These are phyloP conservation scores for Psittacula cyanocephala DNA, from an alignment of 2,113 vertebrate species.

Conservation along the genomic window DNA sequence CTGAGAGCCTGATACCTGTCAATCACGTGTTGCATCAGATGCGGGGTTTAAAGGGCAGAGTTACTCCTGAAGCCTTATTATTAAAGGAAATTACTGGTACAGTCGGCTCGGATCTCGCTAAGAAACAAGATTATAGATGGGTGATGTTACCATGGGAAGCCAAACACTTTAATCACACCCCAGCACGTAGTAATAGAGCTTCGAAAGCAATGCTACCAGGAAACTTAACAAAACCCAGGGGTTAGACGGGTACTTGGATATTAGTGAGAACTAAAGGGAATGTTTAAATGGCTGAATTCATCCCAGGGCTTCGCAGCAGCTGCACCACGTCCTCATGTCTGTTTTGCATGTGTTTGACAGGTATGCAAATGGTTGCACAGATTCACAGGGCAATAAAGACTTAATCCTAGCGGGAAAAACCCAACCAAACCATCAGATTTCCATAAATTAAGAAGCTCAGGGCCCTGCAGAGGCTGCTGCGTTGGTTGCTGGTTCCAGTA, in stretches of 20 bases:
- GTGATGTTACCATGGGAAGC: constrained; percentile 32
- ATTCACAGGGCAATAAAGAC: not conserved
- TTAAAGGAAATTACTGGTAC: constrained; percentile 25
- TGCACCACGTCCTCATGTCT: fast-evolving
- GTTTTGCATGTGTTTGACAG: not conserved
- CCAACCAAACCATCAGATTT: not conserved
- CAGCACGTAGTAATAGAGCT: not conserved
- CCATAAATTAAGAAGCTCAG: not conserved
- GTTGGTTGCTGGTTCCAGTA: not conserved
- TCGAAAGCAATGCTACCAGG: not conserved
- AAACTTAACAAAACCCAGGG: not conserved
- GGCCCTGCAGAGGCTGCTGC: not conserved
- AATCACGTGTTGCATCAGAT: not conserved
- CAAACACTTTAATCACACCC: constrained; percentile 10
- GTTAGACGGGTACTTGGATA: not conserved
- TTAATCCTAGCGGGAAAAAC: not conserved
- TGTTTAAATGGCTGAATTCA: not conserved
- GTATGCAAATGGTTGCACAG: not conserved
- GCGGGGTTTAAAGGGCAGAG: not conserved
- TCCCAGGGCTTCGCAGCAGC: not conserved
- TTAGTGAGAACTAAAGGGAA: not conserved
- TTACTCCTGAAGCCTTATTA: not conserved
- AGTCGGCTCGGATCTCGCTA: not conserved
- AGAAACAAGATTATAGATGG: constrained; percentile 39
- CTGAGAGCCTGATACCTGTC: not conserved